Percentiles rank a stretch among this genome's conserved stretches.
phyloP scores from a whole-genome alignment of 1,140 invertebrate species.

The Triops longicaudatus region DNA sequence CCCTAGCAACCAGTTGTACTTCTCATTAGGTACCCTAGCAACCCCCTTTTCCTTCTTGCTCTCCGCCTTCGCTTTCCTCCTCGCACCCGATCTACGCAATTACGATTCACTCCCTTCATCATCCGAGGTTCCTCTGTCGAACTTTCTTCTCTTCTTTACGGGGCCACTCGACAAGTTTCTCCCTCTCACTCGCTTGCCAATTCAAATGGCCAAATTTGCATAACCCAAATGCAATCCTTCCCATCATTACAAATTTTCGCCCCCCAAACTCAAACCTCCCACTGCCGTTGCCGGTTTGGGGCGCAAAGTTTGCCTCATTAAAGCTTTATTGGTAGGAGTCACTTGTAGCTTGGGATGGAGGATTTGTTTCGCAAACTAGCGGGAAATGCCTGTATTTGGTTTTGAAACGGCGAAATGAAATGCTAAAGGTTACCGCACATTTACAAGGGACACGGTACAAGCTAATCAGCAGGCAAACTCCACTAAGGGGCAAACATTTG shows the following conservation, averaged over 20 bases:
- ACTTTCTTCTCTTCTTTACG: neutral
- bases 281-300: neutral
- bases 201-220: constrained; percentile 2
- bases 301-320: neutral
- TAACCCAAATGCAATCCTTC: neutral
- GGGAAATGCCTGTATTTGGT: too few relatives aligned
- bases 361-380: too few relatives aligned
- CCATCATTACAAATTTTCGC: neutral
- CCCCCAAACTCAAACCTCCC: neutral
- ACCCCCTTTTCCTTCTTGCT: neutral
- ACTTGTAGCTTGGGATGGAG: too few relatives aligned
- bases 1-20: neutral
- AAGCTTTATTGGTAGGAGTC: neutral
- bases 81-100: neutral
- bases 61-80: neutral
- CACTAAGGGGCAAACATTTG: too few relatives aligned
- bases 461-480: too few relatives aligned
- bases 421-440: too few relatives aligned
- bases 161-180: neutral
- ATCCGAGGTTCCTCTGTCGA: neutral
- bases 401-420: too few relatives aligned
- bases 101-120: neutral
- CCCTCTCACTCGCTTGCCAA: neutral
- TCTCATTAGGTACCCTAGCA: neutral
- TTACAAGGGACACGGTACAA: too few relatives aligned